Evolutionary conservation across 1,140 invertebrate species (phyloP), one percentile per base, ranked within the genome.

Genomic region (Melipona quadrifasciata): DNA sequence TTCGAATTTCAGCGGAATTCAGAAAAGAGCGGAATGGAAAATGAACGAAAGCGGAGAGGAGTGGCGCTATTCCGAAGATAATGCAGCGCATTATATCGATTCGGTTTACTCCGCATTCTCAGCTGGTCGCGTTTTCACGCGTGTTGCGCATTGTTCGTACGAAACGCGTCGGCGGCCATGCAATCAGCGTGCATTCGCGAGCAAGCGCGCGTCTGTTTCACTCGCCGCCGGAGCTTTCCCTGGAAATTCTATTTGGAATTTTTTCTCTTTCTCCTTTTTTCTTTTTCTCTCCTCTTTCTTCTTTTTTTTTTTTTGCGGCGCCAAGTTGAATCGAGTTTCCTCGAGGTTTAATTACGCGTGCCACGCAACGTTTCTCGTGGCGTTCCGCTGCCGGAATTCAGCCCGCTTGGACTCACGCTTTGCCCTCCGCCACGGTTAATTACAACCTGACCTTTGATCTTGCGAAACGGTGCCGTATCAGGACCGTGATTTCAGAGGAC

Each of bases 271-370:
- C 6, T 19, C 27, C 21, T 8, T 16, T 58, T 75, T 58, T 75
- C 8, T 55, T 31, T 31, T 31, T 31, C 14, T n/a, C 14, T 4
- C 4, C 0, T n/a, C 0, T 27, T 5, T n/a, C 12, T 64, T n/a
- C n/a, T 3, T 3, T 2, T 75, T 14, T 31, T 21, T 6, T 12
- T 27, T 24, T 12, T 31, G 21, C 2, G 0, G 1, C 24, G 51
- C n/a, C 31, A 67, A 76, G 12, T 75, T 53, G 57, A 73, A 39
- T 68, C 34, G 19, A 34, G 34, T 82, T 67, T 51, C 24, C 79
- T 72, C 27, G 61, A 31, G 61, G 61, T 76, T 82, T 82, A 82
- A 82, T 82, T 82, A 82, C 53, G 74, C 81, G 81, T 77, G 74
- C 81, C 81, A 58, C 72, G 73, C 61, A 39, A 76, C 72, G 72